Conservation (phyloP, 92 coral and sea anemone species). For the Zoanthus sociatus region DNA sequence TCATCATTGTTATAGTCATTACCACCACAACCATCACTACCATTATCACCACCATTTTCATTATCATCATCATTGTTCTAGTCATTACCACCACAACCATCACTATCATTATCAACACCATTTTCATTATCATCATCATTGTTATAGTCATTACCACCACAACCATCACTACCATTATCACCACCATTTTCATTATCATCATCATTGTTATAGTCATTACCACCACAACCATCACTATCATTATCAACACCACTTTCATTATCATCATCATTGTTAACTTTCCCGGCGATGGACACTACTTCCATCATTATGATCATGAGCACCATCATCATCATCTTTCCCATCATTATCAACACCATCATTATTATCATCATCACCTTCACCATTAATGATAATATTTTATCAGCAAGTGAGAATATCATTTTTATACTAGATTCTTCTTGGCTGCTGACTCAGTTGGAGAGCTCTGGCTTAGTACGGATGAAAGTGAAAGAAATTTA, state of each 20-base stretch:
- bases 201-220: not conserved
- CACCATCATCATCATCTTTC: not conserved
- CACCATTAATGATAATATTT: not conserved
- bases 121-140: not conserved
- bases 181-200: not conserved
- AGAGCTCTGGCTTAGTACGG: slow-evolving; percentile 94
- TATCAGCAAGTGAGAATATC: not conserved
- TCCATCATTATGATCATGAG: not conserved
- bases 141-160: not conserved
- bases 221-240: not conserved
- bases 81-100: not conserved
- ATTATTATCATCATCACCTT: not conserved
- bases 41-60: not conserved
- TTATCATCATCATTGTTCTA: not conserved
- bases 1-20: not conserved
- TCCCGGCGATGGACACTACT: no score
- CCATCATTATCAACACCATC: not conserved
- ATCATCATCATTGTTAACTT: not conserved
- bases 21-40: not conserved
- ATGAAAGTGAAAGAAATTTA: slow-evolving; percentile 87
- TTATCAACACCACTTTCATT: not conserved
- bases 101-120: not conserved
- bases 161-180: not conserved
- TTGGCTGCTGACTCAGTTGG: slow-evolving; percentile 98
- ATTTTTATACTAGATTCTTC: slow-evolving; percentile 74